phyloP scores from a whole-genome alignment of 35 echinoderm and acorn worm species.

The Heliocidaris tuberculata region DNA sequence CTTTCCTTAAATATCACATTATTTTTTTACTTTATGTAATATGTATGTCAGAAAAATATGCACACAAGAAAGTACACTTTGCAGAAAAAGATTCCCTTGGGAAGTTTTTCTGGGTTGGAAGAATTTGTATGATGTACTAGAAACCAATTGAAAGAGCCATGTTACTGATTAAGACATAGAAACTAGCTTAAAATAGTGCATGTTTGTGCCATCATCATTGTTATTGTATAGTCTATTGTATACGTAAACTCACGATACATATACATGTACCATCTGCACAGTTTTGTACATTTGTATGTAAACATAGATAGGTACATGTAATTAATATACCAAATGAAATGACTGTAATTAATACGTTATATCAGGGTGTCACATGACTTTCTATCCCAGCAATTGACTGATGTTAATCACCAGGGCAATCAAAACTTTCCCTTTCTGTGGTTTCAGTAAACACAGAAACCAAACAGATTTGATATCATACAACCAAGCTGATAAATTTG shows the following conservation, averaged over 20 bases:
- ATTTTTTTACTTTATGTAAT: too few relatives aligned
- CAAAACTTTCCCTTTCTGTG: background rate
- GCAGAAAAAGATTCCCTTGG: too few relatives aligned
- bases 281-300: background rate
- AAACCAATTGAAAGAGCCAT: too few relatives aligned
- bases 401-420: background rate
- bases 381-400: background rate
- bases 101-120: too few relatives aligned
- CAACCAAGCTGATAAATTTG: too few relatives aligned
- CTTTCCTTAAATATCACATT: too few relatives aligned
- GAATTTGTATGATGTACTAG: too few relatives aligned
- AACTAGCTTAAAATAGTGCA: too few relatives aligned
- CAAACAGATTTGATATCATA: background rate
- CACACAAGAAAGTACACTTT: too few relatives aligned
- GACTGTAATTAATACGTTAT: background rate
- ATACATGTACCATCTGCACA: background rate
- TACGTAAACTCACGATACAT: background rate
- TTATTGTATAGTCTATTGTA: background rate
- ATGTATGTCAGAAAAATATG: too few relatives aligned
- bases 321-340: background rate
- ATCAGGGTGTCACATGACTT: background rate
- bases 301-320: background rate
- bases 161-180: too few relatives aligned
- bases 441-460: background rate
- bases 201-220: background rate